Conservation (phyloP, 2,888 invertebrate species). For the Herminia tarsipennalis region DNA sequence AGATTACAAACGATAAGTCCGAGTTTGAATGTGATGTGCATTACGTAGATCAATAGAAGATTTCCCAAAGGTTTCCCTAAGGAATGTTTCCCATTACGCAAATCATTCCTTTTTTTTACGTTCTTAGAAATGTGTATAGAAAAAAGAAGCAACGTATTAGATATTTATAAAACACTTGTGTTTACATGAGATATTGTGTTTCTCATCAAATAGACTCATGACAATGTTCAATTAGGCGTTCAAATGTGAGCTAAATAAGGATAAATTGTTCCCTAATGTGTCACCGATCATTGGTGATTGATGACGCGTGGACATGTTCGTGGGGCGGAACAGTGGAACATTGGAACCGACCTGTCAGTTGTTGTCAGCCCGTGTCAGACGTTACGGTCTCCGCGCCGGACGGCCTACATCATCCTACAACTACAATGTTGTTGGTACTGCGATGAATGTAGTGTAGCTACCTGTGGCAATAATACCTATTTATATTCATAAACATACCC, state of each 20-base stretch:
- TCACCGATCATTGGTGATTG: conserved; percentile 44
- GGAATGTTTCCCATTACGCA: background rate
- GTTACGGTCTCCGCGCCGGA: conserved; percentile 7
- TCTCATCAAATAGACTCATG: background rate
- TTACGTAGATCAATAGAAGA: conserved; percentile 22
- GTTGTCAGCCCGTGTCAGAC: conserved; percentile 42
- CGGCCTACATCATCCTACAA: conserved; percentile 6
- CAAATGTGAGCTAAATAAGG: conserved; percentile 21
- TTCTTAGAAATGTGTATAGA: too few species aligned
- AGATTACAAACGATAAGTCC: conserved; percentile 21
- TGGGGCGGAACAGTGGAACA: too few species aligned
- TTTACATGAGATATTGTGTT: too few species aligned
- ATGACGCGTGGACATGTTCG: conserved; percentile 28
- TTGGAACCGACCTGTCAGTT: conserved; percentile 34
- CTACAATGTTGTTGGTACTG: conserved; percentile 19
- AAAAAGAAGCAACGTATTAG: too few species aligned
- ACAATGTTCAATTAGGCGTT: conserved; percentile 15
- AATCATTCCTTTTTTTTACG: too few species aligned
- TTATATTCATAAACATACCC: too few species aligned
- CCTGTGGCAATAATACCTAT: background rate
- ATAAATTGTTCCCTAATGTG: conserved; percentile 25
- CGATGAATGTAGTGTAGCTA: conserved; percentile 3
- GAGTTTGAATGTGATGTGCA: conserved; percentile 13
- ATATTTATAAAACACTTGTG: too few species aligned
- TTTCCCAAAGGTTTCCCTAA: conserved; percentile 2